A percentile compares a stretch with the other conserved stretches of the same genome.
Evolutionary conservation across 2,797 vertebrate genomes (phyloP).

Genomic region (Acanthiza pusilla): DNA sequence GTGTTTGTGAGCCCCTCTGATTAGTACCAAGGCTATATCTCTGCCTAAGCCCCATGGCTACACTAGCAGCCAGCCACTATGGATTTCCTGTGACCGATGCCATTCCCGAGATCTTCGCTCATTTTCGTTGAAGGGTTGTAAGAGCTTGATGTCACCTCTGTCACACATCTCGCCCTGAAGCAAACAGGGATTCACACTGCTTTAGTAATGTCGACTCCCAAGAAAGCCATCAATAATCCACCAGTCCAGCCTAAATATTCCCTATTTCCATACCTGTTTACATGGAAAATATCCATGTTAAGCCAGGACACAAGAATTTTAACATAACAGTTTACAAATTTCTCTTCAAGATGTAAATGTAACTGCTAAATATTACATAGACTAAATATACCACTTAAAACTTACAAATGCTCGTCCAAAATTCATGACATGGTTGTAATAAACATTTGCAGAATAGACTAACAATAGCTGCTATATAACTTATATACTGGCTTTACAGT

Average conservation of each 20-base stretch:
- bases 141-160: constrained; percentile 99
- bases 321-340: constrained; percentile 73
- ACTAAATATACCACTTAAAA: constrained; percentile 68
- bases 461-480: constrained; percentile 51
- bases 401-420: constrained; percentile 74
- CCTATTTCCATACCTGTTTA: constrained; percentile 84
- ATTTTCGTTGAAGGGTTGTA: constrained; percentile 96
- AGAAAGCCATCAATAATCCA: constrained; percentile 87
- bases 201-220: constrained; percentile 99
- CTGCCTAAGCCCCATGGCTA: constrained; percentile 93
- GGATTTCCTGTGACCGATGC: constrained; percentile 96
- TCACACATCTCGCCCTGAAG: constrained; percentile 99
- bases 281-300: constrained; percentile 84
- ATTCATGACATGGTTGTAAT: constrained; percentile 70
- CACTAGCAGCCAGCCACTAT: constrained; percentile 92
- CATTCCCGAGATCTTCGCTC: constrained; percentile 99
- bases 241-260: constrained; percentile 90
- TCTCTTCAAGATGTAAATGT: constrained; percentile 63
- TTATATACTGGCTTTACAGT: constrained; percentile 60
- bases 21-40: constrained; percentile 91
- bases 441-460: constrained; percentile 69
- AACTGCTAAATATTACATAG: constrained; percentile 68
- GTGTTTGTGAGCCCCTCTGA: constrained; percentile 79
- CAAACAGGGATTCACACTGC: constrained; percentile 99
- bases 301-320: constrained; percentile 76